Evolutionary conservation across 2,797 vertebrate species (phyloP).

Genomic region (Glyptemys insculpta): DNA sequence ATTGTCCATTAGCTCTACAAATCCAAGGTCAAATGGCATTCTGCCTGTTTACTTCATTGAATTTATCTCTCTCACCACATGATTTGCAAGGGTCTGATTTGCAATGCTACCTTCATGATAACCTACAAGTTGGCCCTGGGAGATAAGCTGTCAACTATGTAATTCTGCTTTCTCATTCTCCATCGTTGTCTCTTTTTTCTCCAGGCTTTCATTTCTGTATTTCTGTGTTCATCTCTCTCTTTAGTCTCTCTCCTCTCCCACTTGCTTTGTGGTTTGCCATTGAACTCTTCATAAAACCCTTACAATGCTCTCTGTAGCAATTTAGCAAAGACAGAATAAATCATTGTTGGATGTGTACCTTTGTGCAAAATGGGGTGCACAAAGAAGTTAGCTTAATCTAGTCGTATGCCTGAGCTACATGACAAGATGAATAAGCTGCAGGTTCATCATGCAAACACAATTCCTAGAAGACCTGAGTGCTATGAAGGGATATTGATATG

Average conservation of each 20-base stretch:
- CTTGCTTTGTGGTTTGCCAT: background rate
- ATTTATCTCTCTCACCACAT: background rate
- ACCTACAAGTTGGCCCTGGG: accelerated
- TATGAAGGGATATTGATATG: background rate
- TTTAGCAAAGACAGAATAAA: background rate
- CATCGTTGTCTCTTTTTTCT: background rate
- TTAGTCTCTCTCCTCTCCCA: background rate
- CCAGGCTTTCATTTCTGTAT: background rate
- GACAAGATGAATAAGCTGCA: background rate
- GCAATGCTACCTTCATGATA: background rate
- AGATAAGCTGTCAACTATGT: background rate
- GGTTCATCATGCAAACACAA: background rate
- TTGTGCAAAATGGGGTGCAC: background rate
- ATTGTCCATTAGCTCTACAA: background rate
- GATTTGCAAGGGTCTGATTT: background rate
- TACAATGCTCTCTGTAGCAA: background rate
- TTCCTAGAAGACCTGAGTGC: background rate
- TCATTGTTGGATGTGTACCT: background rate
- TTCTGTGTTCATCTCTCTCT: background rate
- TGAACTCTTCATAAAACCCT: background rate
- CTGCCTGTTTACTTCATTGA: background rate
- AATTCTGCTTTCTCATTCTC: background rate
- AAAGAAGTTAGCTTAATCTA: background rate
- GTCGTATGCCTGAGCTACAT: background rate
- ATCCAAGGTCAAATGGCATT: background rate